Conservation (phyloP, 2,797 vertebrate genomes). For the Erithacus rubecula region DNA sequence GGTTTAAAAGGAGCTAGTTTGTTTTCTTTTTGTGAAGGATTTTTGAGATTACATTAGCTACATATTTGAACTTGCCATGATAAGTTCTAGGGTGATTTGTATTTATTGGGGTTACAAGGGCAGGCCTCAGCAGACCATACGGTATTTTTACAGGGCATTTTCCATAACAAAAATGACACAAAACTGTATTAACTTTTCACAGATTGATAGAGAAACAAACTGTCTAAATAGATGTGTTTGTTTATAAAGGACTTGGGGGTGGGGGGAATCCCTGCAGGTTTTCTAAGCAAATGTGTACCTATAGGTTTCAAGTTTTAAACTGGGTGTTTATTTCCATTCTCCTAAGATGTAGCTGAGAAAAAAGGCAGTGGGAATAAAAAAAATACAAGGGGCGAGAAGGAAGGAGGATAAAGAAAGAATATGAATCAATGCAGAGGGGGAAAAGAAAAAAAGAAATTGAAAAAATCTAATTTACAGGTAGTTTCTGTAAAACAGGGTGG, state of each 20-base stretch:
- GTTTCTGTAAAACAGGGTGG: background rate
- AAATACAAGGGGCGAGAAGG: background rate
- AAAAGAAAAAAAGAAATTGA: accelerated
- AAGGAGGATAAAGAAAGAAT: background rate
- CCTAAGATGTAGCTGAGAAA: background rate
- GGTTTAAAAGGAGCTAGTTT: constrained; percentile 45
- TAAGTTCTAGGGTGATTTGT: constrained; percentile 56
- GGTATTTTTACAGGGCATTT: constrained; percentile 53
- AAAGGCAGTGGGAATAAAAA: background rate
- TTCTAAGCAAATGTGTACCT: background rate
- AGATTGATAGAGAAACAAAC: constrained; percentile 50
- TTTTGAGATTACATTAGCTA: constrained; percentile 60
- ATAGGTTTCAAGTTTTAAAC: background rate
- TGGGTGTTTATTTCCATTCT: background rate
- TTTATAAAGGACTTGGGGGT: background rate
- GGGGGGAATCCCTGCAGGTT: background rate
- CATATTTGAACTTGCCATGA: constrained; percentile 40
- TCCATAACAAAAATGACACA: constrained; percentile 44
- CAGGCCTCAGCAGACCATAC: background rate
- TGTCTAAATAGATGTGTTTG: background rate
- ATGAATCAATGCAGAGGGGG: background rate
- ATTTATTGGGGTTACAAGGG: constrained; percentile 57
- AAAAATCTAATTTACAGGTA: background rate
- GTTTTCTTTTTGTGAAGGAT: constrained; percentile 55
- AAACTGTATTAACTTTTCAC: constrained; percentile 51